phyloP scores from a whole-genome alignment of 1,140 invertebrate genomes.

The Lordiphosa mommai region DNA sequence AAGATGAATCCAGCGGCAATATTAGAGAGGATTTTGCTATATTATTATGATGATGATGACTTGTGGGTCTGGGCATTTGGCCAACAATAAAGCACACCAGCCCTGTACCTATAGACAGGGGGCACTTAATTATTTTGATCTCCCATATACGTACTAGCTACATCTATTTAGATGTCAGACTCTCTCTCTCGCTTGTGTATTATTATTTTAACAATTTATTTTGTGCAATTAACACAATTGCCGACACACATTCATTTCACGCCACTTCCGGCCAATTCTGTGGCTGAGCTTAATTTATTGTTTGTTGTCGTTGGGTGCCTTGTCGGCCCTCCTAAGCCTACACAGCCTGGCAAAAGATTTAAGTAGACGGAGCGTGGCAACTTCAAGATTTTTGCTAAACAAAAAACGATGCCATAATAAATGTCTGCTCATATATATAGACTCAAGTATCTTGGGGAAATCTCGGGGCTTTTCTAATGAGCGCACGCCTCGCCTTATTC shows the following conservation, averaged over 20 bases:
- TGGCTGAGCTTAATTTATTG: slow-evolving; percentile 73
- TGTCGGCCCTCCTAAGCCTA: slow-evolving; percentile 37
- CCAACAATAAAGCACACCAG: slow-evolving; percentile 36
- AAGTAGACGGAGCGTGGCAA: slow-evolving; percentile 64
- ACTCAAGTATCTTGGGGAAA: slow-evolving; percentile 25
- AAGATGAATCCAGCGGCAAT: slow-evolving; percentile 1
- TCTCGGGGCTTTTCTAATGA: slow-evolving; percentile 38
- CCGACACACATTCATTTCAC: slow-evolving; percentile 74
- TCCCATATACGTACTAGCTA: slow-evolving; percentile 2
- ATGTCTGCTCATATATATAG: slow-evolving; percentile 45
- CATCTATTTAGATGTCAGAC: slow-evolving; percentile 44
- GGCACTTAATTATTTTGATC: slow-evolving; percentile 46
- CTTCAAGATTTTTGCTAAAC: slow-evolving; percentile 55
- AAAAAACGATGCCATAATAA: slow-evolving; percentile 69
- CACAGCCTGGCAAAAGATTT: slow-evolving; percentile 45
- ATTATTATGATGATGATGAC: slow-evolving; percentile 36
- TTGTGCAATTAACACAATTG: slow-evolving; percentile 76
- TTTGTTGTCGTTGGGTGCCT: slow-evolving; percentile 6
- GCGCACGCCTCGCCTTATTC: slow-evolving; percentile 64
- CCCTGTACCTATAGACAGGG: slow-evolving; percentile 3
- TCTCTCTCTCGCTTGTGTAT: slow-evolving; percentile 19
- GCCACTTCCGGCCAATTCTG: slow-evolving; percentile 58
- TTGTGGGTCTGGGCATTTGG: slow-evolving; percentile 1
- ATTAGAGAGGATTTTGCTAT: slow-evolving; percentile 25
- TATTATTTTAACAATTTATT: slow-evolving; percentile 78